Base-by-base conservation (phyloP, 2,113 vertebrate species). In the Nothocercus nigrocapillus region DNA sequence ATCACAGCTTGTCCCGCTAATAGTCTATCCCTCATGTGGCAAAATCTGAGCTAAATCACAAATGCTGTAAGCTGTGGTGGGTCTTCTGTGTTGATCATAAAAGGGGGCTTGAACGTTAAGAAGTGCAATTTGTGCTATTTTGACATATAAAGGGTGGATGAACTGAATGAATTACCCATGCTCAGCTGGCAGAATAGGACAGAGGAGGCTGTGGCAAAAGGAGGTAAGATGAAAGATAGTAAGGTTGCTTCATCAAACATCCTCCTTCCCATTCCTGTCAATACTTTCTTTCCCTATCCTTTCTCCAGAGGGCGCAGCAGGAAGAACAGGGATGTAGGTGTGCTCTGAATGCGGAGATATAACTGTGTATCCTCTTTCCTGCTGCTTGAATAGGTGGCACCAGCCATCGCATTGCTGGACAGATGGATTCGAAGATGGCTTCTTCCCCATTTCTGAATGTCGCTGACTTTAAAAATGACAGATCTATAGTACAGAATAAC, bases 151-250 rank as follows among this genome's bases (percentile, higher is more conserved):
- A 78, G 49, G 67, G 59, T 24, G 69, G 72, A 30, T 56, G 58
- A 84, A 85, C 0, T 20, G 76, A 69, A 21, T 54, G 27, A 20
- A 93, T 25, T 76, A n/a, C 13, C 77, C 89, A 68, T 64, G 54
- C 82, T 69, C 67, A 30, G 90, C 83, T 75, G 75, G 90, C 86
- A 96, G 93, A 96, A 93, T 90, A 89, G 73, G 90, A 79, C 90
- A 58, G 36, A 32, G 92, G 92, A 88, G 75, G 21, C 0, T 66
- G 74, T 85, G 92, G 82, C 81, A 93, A 36, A 61, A 54, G 51
- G 89, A 70, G 9, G 49, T 16, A 4, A 83, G 81, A 91, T 88
- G 66, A 21, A 69, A 80, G 82, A 83, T 45, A 88, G 38, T 4
- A 32, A 75, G 38, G 11, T 78, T 91, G 85, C 90, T 89, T 92